Conservation (phyloP, 2,888 invertebrate genomes). For the Ypsolopha scabrella region DNA sequence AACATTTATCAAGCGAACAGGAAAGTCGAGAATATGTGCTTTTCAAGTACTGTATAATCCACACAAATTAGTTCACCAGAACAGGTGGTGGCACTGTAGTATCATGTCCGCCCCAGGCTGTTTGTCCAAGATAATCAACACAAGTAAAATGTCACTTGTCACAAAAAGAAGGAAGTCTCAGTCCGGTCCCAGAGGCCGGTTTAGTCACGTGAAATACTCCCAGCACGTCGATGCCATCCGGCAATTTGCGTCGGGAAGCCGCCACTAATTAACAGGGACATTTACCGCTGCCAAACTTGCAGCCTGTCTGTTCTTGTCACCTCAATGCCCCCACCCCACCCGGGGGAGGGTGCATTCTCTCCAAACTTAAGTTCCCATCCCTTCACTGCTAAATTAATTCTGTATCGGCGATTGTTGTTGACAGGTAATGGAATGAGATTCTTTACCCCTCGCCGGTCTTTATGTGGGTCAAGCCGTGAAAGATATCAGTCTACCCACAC, state of each 20-base stretch:
- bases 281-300: slow-evolving; percentile 53
- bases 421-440: slow-evolving; percentile 4
- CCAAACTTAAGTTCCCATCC: neutral
- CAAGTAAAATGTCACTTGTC: neutral
- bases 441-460: slow-evolving; percentile 10
- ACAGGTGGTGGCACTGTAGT: too few relatives aligned
- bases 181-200: neutral
- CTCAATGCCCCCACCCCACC: neutral
- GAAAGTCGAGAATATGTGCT: too few relatives aligned
- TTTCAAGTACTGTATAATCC: too few relatives aligned
- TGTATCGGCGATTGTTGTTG: neutral
- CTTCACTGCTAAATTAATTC: neutral
- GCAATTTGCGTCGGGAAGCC: slow-evolving; percentile 51
- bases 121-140: too few relatives aligned
- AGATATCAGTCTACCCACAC: slow-evolving; percentile 20
- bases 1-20: too few relatives aligned
- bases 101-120: too few relatives aligned
- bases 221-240: slow-evolving; percentile 18
- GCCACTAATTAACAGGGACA: slow-evolving; percentile 59
- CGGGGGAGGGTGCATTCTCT: neutral
- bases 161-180: slow-evolving; percentile 1
- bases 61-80: too few relatives aligned
- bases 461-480: slow-evolving; percentile 34
- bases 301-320: neutral
- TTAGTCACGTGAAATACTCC: neutral